Evolutionary conservation across 1,140 invertebrate species (phyloP), one percentile per base, ranked within the genome.

Genomic region (Pteromalus puparum): DNA sequence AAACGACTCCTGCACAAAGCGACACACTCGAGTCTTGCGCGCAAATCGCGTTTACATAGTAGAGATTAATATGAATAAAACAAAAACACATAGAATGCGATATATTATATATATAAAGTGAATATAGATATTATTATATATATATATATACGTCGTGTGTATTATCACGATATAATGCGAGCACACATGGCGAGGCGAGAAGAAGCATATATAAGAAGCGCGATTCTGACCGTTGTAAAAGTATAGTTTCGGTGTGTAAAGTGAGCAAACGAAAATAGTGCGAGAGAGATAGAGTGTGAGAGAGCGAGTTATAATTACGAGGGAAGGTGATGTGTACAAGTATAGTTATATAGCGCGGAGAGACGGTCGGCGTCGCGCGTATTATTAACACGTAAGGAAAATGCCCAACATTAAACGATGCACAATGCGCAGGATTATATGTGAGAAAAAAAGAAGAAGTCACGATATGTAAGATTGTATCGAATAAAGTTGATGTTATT

Each of bases 401-500:
- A 85, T 87, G 87, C 84, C 88, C 89, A 90, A 88, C 85, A 82
- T 81, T 87, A 42, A 42, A 88, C 83, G 87, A 90, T 91, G 91
- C 90, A 91, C 90, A 91, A 91, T 87, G 76, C 65, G 78, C 75
- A 87, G 80, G 85, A 81, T 83, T 86, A 34, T 5, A 34, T 5
- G 30, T 5, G 30, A 34, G 30, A 5, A 34, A 34, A 34, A 34
- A 34, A 34, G 4, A 76, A 77, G 10, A 42, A 87, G 82, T 85
- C 80, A 87, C 87, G 88, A 91, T 24, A 91, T 72, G 89, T 91
- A 91, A 88, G 89, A 90, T 90, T 90, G 89, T 91, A 91, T 90
- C 87, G 89, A 92, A 90, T 92, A 91, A 92, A 91, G 91, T 93
- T 92, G 90, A 92, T 93, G 91, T 92, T 92, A 92, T 89, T 92